Evolutionary conservation across 2,888 invertebrate species (phyloP).

Genomic region (Cheilosia pagana): DNA sequence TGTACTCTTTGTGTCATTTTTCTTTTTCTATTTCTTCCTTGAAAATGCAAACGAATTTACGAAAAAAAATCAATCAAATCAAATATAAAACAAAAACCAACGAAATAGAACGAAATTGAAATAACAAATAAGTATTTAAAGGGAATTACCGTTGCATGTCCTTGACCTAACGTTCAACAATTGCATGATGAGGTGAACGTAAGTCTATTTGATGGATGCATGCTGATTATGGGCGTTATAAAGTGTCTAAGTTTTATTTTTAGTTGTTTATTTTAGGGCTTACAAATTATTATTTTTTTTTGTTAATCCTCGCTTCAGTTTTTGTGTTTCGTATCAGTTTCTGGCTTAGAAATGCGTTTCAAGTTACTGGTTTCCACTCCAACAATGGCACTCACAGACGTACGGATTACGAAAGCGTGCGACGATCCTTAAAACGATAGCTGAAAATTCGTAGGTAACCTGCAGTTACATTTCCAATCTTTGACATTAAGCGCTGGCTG

Average conservation of each 20-base stretch:
- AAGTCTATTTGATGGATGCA: conserved; percentile 42
- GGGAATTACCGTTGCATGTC: conserved; percentile 63
- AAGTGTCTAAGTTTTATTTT: background rate
- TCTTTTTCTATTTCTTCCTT: conserved; percentile 41
- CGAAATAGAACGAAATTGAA: conserved; percentile 47
- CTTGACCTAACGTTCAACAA: conserved; percentile 51
- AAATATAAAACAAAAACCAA: conserved; percentile 2
- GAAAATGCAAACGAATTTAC: conserved; percentile 46
- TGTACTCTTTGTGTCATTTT: conserved; percentile 35
- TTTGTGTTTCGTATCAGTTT: too few species aligned
- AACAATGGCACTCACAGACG: too few species aligned
- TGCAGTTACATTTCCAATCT: too few species aligned
- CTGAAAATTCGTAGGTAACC: too few species aligned
- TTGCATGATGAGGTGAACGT: conserved; percentile 63
- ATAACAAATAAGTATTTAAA: conserved; percentile 61
- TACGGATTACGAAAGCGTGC: too few species aligned
- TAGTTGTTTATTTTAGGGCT: background rate
- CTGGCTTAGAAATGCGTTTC: too few species aligned
- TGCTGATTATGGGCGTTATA: conserved; percentile 7
- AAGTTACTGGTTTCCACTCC: too few species aligned
- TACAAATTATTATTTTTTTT: too few species aligned
- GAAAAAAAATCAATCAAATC: conserved; percentile 28
- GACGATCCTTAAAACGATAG: too few species aligned
- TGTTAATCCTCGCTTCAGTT: too few species aligned
- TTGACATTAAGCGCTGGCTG: too few species aligned